These are phyloP conservation scores for Chrysocyon brachyurus DNA, from an alignment of 2,797 vertebrate species.

Conservation along the genomic window DNA sequence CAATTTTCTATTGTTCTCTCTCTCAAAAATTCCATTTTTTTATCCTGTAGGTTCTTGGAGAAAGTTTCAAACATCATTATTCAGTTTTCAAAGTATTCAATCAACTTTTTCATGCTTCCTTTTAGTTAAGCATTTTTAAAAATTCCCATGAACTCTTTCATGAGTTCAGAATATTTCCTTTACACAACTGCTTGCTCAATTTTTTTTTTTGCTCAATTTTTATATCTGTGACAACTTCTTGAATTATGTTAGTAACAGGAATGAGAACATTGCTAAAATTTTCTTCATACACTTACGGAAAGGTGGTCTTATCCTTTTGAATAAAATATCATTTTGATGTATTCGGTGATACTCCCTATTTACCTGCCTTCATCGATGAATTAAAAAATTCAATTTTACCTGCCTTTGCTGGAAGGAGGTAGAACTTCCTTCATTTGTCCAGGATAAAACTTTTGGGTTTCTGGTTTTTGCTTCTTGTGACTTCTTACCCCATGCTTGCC, in stretches of 20 bases:
- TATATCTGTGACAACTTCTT: conserved; percentile 41
- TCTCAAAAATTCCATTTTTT: conserved; percentile 47
- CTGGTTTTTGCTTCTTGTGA: background rate
- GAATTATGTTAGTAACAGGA: conserved; percentile 12
- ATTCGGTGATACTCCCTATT: background rate
- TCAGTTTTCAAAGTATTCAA: conserved; percentile 51
- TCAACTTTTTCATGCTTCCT: conserved; percentile 56
- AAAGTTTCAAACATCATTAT: conserved; percentile 60
- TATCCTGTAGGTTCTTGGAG: background rate
- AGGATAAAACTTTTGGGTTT: background rate
- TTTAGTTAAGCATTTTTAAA: conserved; percentile 49
- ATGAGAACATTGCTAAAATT: conserved; percentile 7
- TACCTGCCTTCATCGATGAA: background rate
- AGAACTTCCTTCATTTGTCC: background rate
- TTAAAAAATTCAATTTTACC: background rate
- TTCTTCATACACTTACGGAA: conserved; percentile 3
- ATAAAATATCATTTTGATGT: background rate
- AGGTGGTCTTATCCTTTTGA: background rate
- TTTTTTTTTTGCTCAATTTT: conserved; percentile 45
- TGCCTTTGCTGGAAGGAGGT: background rate
- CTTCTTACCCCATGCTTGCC: background rate
- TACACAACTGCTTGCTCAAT: background rate
- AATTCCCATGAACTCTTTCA: conserved; percentile 17
- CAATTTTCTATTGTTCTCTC: conserved; percentile 12
- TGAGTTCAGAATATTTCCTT: background rate